Conservation (phyloP, 30 jellyfish, hydroid and myxozoan species). For the Cassiopea xamachana region DNA sequence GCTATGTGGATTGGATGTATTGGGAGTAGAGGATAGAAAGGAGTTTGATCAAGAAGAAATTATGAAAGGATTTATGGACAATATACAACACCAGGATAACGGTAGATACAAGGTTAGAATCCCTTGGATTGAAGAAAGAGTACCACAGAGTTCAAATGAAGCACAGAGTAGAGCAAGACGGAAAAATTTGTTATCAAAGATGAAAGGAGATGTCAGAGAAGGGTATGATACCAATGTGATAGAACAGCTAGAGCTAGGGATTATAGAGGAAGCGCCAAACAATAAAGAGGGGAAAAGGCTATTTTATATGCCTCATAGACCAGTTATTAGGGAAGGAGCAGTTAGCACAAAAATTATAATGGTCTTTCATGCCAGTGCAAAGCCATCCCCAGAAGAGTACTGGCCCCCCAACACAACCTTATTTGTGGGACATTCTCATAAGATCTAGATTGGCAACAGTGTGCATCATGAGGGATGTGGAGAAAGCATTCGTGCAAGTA, state of each 20-base stretch:
- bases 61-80: slow-evolving; percentile 34
- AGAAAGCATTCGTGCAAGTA: slow-evolving; percentile 48
- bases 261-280: slow-evolving; percentile 61
- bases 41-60: slow-evolving; percentile 67
- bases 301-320: slow-evolving; percentile 61
- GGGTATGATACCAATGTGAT: slow-evolving; percentile 39
- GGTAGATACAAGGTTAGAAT: slow-evolving; percentile 38
- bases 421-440: slow-evolving; percentile 60
- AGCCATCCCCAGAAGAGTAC: slow-evolving; percentile 54
- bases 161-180: slow-evolving; percentile 58
- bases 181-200: slow-evolving; percentile 26
- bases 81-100: slow-evolving; percentile 18
- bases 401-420: slow-evolving; percentile 70
- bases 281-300: slow-evolving; percentile 35
- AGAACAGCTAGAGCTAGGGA: slow-evolving; percentile 53
- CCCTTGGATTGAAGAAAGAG: slow-evolving; percentile 66
- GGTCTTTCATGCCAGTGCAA: slow-evolving; percentile 75
- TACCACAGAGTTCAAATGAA: slow-evolving; percentile 64
- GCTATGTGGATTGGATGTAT: slow-evolving; percentile 43
- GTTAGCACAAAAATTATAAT: slow-evolving; percentile 47
- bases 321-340: slow-evolving; percentile 64
- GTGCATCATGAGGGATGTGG: slow-evolving; percentile 37
- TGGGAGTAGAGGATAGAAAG: slow-evolving; percentile 33
- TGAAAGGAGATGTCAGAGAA: slow-evolving; percentile 52
- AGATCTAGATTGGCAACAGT: slow-evolving; percentile 67